Evolutionary conservation across 2,888 invertebrate genomes (phyloP), one percentile per base, ranked within the genome.

Genomic region (Pharmacophagus antenor): DNA sequence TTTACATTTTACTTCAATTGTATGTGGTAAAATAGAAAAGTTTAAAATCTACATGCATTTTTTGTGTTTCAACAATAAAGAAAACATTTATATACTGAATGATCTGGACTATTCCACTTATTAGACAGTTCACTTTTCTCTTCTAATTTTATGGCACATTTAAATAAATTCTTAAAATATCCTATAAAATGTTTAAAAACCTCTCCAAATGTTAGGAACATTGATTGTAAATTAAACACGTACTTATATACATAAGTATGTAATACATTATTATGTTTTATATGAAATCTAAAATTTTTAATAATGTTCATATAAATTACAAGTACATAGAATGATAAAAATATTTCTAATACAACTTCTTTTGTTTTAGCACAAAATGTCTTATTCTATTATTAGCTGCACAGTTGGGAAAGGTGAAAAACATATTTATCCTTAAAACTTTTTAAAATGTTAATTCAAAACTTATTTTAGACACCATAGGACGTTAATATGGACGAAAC

Each of bases 61-160:
- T n/a, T n/a, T n/a, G n/a, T n/a, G n/a, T n/a, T n/a, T n/a, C n/a
- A n/a, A n/a, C n/a, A n/a, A n/a, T n/a, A n/a, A n/a, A n/a, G n/a
- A n/a, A n/a, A 27, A 41, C 10, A 41, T 41, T n/a, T 3, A 41
- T 12, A 41, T 2, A 41, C 41, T n/a, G 41, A 17, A 42, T 17
- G 17, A 18, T 8, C 49, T 49, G 10, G 25, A 49, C 2, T 18
- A 27, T 31, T 6, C 18, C 10, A 51, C 15, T 22, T 2, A 46
- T 21, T 10, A n/a, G 4, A 52, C 20, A 22, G 46, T 37, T 37
- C 46, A 3, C 7, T 22, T 22, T 20, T 53, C 53, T 27, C 17
- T 2, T 42, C 41, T 20, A 25, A 7, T 47, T 65, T 41, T 74
- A 79, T 79, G 79, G 79, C 79, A 79, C 78, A 67, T 65, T 64